phyloP scores from a whole-genome alignment of 2,797 vertebrate species.

The Argya squamiceps region DNA sequence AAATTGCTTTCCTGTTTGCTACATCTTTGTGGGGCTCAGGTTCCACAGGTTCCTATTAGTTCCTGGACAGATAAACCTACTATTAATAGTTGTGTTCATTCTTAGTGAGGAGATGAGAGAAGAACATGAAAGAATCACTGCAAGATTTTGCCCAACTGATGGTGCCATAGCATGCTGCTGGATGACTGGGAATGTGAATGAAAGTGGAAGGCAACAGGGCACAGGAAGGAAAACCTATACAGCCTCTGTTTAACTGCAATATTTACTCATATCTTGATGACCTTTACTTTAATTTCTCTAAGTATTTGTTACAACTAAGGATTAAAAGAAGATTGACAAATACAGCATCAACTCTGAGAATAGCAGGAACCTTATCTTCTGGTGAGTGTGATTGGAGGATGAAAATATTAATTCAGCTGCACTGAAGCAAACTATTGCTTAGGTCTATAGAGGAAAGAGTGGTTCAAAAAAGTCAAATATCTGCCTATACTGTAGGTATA shows the following conservation, averaged over 20 bases:
- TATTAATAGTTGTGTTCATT: not conserved
- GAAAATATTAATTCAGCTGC: not conserved
- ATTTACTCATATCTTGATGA: not conserved
- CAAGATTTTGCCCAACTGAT: not conserved
- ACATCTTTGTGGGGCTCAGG: not conserved
- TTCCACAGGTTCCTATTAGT: not conserved
- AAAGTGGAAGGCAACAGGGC: not conserved
- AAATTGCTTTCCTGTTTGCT: not conserved
- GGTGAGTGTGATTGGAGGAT: accelerated
- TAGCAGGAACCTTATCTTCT: not conserved
- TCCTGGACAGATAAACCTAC: not conserved
- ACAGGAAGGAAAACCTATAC: not conserved
- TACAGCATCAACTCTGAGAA: not conserved
- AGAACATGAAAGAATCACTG: not conserved
- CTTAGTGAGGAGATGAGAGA: not conserved
- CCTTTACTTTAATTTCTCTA: not conserved
- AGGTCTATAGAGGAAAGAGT: not conserved
- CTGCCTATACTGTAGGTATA: not conserved
- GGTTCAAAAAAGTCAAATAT: not conserved
- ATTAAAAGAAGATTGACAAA: not conserved
- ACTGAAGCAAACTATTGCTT: not conserved
- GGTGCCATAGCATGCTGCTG: not conserved
- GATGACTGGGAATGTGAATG: not conserved
- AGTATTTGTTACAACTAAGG: not conserved
- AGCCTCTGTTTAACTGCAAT: not conserved